A percentile compares a stretch with the other conserved stretches of the same genome.
phyloP scores from a whole-genome alignment of 2,113 vertebrate species.

The Asarcornis scutulata region DNA sequence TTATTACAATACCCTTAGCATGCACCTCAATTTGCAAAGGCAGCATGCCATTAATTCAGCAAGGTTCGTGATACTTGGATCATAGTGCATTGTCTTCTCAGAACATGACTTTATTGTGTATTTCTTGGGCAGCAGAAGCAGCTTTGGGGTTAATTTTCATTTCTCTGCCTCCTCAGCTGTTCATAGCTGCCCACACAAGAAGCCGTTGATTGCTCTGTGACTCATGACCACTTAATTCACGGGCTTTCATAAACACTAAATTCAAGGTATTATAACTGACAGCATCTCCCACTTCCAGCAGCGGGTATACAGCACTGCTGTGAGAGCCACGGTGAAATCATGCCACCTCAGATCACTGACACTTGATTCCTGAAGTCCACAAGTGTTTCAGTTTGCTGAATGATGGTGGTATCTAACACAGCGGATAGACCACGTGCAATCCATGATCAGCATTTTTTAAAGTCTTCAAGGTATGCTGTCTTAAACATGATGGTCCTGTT shows the following conservation, averaged over 20 bases:
- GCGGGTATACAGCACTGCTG: background rate
- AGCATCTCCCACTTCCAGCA: background rate
- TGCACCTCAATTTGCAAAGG: background rate
- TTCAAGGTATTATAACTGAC: background rate
- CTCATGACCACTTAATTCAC: background rate
- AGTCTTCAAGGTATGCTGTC: background rate
- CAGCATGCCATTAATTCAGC: background rate
- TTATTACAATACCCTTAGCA: accelerated
- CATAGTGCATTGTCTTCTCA: background rate
- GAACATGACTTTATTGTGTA: background rate
- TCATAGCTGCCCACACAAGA: background rate
- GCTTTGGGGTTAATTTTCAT: background rate
- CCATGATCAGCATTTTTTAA: background rate
- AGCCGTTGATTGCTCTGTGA: background rate
- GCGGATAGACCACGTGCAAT: background rate
- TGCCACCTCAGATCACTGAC: background rate
- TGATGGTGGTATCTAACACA: background rate
- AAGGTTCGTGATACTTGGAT: background rate
- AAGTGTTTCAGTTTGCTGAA: background rate
- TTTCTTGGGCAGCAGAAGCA: background rate
- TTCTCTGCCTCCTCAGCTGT: background rate
- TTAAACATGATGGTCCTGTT: background rate
- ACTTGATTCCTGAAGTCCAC: background rate
- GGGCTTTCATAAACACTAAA: background rate
- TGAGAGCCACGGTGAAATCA: background rate